A percentile compares a stretch with the other conserved stretches of the same genome.
phyloP scores from a whole-genome alignment of 2,797 vertebrate species.

The Lutjanus argentimaculatus region DNA sequence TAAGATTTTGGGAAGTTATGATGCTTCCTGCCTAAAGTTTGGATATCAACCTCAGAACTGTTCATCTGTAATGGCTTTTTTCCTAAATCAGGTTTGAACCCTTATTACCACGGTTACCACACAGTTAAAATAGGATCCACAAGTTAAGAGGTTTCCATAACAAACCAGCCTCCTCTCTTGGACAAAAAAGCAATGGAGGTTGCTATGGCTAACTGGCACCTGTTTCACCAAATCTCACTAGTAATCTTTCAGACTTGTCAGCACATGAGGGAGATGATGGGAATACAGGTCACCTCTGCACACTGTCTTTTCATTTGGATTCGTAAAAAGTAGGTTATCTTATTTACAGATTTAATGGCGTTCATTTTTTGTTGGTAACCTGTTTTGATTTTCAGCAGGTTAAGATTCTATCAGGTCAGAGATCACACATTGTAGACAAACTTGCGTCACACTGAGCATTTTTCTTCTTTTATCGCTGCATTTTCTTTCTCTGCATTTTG shows the following conservation, averaged over 20 bases:
- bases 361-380: not conserved
- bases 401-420: not conserved
- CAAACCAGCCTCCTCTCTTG: not conserved
- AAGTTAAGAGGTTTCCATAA: not conserved
- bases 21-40: too few relatives aligned
- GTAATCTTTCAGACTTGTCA: not conserved
- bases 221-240: not conserved
- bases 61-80: too few relatives aligned
- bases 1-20: too few relatives aligned
- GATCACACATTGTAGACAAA: conserved; percentile 4
- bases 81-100: too few relatives aligned
- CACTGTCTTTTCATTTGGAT: too few relatives aligned
- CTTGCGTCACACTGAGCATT: not conserved
- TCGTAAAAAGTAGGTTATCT: too few relatives aligned
- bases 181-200: not conserved
- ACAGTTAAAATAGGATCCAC: too few relatives aligned
- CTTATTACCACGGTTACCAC: too few relatives aligned
- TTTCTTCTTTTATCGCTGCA: not conserved
- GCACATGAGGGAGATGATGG: not conserved
- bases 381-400: conserved; percentile 1
- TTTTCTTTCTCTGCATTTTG: conserved; percentile 4
- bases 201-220: not conserved
- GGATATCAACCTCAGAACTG: too few relatives aligned
- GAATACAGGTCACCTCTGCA: not conserved
- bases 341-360: not conserved